These are phyloP conservation scores for Strigops habroptila DNA, from an alignment of 2,113 vertebrate genomes.

Conservation along the genomic window DNA sequence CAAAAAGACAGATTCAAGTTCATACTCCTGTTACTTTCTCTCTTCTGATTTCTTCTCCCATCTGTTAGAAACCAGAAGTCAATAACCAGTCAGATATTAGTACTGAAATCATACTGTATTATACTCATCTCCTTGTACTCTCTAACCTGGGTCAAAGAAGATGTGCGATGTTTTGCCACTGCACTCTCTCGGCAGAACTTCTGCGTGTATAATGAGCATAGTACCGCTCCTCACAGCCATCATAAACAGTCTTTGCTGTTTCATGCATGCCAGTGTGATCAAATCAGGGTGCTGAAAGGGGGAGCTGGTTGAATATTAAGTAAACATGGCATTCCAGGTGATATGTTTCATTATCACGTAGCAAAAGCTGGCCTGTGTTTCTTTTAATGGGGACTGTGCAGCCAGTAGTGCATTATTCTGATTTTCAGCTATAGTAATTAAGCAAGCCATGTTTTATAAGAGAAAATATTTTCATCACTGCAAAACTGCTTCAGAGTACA, in stretches of 20 bases:
- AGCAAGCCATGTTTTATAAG: background rate
- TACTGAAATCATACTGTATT: background rate
- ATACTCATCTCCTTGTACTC: background rate
- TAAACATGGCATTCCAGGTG: background rate
- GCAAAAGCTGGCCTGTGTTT: background rate
- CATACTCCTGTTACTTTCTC: background rate
- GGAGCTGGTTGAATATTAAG: background rate
- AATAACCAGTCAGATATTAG: background rate
- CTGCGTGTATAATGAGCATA: rapidly evolving
- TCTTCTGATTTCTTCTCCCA: background rate
- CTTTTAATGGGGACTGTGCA: background rate
- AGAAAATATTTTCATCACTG: background rate
- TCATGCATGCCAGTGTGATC: rapidly evolving
- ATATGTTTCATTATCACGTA: background rate
- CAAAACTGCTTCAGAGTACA: background rate
- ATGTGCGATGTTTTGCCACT: background rate
- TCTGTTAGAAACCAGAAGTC: background rate
- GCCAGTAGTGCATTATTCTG: background rate
- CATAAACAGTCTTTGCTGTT: background rate
- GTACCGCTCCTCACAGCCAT: background rate
- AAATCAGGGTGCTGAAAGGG: background rate
- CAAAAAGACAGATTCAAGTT: background rate
- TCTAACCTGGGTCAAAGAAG: background rate
- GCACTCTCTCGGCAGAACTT: background rate
- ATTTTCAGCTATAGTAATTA: background rate